Percentiles rank a stretch among this genome's conserved stretches.
Evolutionary conservation across 2,113 vertebrate species (phyloP).

Genomic region (Trogon melanurus): DNA sequence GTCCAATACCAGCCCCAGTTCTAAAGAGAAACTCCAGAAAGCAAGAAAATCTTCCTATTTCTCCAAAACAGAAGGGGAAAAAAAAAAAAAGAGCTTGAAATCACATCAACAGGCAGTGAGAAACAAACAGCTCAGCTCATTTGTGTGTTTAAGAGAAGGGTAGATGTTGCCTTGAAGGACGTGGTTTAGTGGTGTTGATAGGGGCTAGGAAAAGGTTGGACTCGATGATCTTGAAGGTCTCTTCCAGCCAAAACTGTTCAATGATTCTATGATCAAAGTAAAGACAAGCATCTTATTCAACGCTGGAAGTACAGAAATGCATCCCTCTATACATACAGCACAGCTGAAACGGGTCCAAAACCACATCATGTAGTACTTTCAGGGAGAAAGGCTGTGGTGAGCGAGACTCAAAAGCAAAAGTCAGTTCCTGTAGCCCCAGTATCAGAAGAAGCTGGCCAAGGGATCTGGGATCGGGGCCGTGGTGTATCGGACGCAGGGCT

Average conservation of each 20-base stretch:
- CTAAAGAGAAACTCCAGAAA: neutral
- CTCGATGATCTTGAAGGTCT: too few relatives aligned
- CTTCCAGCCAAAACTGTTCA: too few relatives aligned
- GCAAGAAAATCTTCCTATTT: neutral
- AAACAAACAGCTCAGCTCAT: neutral
- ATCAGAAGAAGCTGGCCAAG: neutral
- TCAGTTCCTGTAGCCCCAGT: neutral
- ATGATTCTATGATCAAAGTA: neutral
- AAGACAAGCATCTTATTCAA: neutral
- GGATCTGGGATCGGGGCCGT: neutral
- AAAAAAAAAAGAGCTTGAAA: neutral
- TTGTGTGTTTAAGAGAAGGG: too few relatives aligned
- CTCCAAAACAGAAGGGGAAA: neutral
- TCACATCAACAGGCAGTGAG: neutral
- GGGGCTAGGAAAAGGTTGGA: too few relatives aligned
- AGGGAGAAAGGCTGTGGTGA: neutral
- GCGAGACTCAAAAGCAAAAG: neutral
- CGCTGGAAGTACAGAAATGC: neutral
- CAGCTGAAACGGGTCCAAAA: neutral
- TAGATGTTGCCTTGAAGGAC: too few relatives aligned
- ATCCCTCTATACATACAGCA: neutral
- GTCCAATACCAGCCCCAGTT: neutral
- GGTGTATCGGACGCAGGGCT: neutral
- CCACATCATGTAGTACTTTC: fast-evolving
- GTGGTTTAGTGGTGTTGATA: too few relatives aligned